Evolutionary conservation across 2,888 invertebrate genomes (phyloP).

Genomic region (Eurytoma adleriae): DNA sequence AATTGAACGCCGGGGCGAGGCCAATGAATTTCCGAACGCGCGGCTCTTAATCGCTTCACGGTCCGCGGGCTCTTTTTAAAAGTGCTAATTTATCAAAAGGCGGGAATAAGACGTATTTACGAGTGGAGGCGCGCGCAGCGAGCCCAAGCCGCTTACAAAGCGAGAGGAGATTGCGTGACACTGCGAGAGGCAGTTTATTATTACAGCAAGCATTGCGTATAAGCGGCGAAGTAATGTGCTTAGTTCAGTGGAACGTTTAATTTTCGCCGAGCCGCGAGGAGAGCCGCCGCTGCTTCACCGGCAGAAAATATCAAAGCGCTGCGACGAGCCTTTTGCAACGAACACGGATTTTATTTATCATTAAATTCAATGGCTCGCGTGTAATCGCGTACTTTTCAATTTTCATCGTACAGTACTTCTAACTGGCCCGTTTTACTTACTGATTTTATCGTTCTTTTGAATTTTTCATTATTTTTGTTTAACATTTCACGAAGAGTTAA

Average conservation of each 20-base stretch:
- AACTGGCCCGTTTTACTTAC: no score
- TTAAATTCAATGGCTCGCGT: no score
- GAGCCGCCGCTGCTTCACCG: not conserved
- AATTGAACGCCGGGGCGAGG: no score
- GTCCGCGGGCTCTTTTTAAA: not conserved
- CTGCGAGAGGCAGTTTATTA: conserved; percentile 31
- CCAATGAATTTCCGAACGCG: not conserved
- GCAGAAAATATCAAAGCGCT: conserved; percentile 4
- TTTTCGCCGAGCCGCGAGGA: conserved; percentile 23
- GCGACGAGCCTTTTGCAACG: not conserved
- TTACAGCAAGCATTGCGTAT: conserved; percentile 40
- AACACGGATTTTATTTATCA: no score
- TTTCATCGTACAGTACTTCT: no score
- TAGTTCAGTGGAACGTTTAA: conserved; percentile 40
- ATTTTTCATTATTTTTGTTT: no score
- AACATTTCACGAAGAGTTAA: no score
- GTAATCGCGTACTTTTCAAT: not conserved
- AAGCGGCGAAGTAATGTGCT: conserved; percentile 34
- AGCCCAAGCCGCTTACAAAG: not conserved
- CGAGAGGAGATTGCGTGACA: conserved; percentile 24
- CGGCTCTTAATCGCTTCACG: not conserved
- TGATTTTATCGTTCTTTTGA: no score
- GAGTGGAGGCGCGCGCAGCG: not conserved
- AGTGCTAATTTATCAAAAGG: not conserved
- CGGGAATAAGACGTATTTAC: conserved; percentile 12